Evolutionary conservation across 1,140 invertebrate genomes (phyloP).

Genomic region (Micrasema minimum): DNA sequence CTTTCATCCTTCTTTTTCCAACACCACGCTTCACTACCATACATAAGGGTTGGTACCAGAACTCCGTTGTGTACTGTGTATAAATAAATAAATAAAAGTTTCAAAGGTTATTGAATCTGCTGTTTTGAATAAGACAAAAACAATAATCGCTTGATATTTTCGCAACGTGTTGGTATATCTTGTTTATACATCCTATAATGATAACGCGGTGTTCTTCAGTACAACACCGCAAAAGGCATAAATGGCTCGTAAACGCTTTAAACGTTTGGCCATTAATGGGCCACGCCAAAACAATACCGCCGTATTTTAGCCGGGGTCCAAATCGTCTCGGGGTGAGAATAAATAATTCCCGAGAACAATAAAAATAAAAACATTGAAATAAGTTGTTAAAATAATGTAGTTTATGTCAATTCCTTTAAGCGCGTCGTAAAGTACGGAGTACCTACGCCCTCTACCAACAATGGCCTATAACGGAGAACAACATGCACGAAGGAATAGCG

Average conservation of each 20-base stretch:
- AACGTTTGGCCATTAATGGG: slow-evolving; percentile 22
- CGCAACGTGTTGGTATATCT: too few relatives aligned
- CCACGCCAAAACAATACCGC: slow-evolving; percentile 19
- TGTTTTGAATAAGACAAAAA: too few relatives aligned
- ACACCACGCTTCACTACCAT: too few relatives aligned
- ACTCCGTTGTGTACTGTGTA: too few relatives aligned
- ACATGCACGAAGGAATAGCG: slow-evolving; percentile 24
- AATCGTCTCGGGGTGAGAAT: slow-evolving; percentile 33
- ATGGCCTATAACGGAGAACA: slow-evolving; percentile 44
- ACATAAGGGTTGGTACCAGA: too few relatives aligned
- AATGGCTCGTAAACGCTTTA: slow-evolving; percentile 26
- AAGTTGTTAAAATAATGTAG: slow-evolving; percentile 42
- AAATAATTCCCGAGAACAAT: slow-evolving; percentile 31
- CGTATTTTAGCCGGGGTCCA: slow-evolving; percentile 17
- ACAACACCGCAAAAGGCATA: slow-evolving; percentile 25
- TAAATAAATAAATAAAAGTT: too few relatives aligned
- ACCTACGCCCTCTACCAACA: slow-evolving; percentile 41
- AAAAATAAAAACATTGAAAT: slow-evolving; percentile 36
- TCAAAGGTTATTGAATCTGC: too few relatives aligned
- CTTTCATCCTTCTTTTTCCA: too few relatives aligned
- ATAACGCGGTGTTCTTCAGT: slow-evolving; percentile 17
- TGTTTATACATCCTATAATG: too few relatives aligned
- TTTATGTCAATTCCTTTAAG: slow-evolving; percentile 49
- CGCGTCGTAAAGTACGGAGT: slow-evolving; percentile 47
- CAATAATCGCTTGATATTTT: too few relatives aligned